phyloP scores from a whole-genome alignment of 2,113 vertebrate species.

The Chaetura pelagica region DNA sequence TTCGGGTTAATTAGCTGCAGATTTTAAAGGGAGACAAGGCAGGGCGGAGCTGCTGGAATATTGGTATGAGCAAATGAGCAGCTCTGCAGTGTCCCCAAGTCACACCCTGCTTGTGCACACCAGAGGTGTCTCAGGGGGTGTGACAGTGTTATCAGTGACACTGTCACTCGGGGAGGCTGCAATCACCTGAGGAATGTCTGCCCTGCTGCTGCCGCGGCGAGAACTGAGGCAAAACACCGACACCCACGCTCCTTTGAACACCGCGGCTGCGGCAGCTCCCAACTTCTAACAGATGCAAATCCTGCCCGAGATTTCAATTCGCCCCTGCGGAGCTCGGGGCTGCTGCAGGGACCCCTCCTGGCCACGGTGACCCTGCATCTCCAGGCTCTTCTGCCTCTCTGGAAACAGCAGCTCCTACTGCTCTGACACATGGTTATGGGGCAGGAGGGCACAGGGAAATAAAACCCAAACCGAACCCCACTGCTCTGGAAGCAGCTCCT shows the following conservation, averaged over 20 bases:
- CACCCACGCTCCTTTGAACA: not conserved
- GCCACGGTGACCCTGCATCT: not conserved
- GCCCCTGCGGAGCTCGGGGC: not conserved
- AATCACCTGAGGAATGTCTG: not conserved
- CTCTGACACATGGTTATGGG: rapidly evolving
- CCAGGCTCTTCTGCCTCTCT: not conserved
- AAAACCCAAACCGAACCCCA: not conserved
- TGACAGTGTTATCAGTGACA: not conserved
- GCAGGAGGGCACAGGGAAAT: rapidly evolving
- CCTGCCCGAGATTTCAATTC: not conserved
- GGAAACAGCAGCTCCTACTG: not conserved
- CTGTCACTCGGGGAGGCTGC: not conserved
- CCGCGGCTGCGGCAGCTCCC: not conserved
- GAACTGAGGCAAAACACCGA: not conserved
- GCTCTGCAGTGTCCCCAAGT: conserved; percentile 11
- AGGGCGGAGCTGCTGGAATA: conserved; percentile 35
- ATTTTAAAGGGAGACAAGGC: conserved; percentile 22
- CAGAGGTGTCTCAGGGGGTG: rapidly evolving
- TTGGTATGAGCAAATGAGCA: not conserved
- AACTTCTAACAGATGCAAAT: not conserved
- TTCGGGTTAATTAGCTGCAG: conserved; percentile 63
- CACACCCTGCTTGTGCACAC: not conserved
- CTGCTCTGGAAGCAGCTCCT: not conserved
- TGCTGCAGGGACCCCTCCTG: not conserved
- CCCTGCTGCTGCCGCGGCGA: not conserved